Evolutionary conservation across 2,113 vertebrate genomes (phyloP).

Genomic region (Lepus timidus): DNA sequence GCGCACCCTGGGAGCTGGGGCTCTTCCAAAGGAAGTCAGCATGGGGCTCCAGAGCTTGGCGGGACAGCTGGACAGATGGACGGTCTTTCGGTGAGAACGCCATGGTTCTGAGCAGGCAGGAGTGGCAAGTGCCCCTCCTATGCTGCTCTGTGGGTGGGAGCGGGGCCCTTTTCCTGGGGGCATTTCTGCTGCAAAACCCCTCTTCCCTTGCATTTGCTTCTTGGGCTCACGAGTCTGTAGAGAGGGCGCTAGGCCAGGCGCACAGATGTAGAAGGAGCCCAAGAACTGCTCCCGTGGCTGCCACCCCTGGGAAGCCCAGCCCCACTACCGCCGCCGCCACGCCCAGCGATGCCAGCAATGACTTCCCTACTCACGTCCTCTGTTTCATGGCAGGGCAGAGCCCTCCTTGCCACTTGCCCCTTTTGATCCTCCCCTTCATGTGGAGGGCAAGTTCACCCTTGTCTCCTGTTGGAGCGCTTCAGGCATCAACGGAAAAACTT

Average conservation of each 20-base stretch:
- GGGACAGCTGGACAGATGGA: conserved; percentile 80
- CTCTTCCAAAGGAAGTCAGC: conserved; percentile 82
- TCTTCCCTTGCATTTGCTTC: conserved; percentile 1
- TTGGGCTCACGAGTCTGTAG: background rate
- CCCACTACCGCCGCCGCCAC: background rate
- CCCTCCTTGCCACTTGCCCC: background rate
- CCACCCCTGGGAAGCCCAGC: background rate
- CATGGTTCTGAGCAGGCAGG: conserved; percentile 25
- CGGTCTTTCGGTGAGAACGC: conserved; percentile 65
- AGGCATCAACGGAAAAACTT: background rate
- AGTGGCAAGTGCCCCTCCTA: background rate
- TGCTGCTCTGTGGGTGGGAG: background rate
- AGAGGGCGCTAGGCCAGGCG: conserved; percentile 8
- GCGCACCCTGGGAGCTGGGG: conserved; percentile 76
- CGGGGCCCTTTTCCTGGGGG: conserved; percentile 12
- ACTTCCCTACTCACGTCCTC: background rate
- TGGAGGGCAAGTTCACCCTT: background rate
- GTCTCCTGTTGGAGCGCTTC: background rate
- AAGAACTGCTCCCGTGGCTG: background rate
- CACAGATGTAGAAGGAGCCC: background rate
- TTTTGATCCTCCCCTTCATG: background rate
- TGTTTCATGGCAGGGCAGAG: background rate
- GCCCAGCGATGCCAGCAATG: background rate
- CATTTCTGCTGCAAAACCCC: conserved; percentile 35
- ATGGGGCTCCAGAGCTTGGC: conserved; percentile 71